phyloP scores from a whole-genome alignment of 2,113 vertebrate genomes.

The Paralichthys olivaceus region DNA sequence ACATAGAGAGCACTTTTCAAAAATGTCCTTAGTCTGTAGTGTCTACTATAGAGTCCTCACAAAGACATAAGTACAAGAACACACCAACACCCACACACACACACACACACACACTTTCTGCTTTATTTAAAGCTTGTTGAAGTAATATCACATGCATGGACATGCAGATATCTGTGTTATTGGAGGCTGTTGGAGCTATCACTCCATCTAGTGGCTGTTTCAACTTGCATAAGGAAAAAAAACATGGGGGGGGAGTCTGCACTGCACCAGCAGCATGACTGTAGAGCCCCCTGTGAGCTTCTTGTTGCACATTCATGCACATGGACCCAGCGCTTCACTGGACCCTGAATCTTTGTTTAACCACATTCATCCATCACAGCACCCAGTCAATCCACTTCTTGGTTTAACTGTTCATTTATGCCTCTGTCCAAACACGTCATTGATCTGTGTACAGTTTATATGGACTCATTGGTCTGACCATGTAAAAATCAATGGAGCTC shows the following conservation, averaged over 20 bases:
- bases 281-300: slow-evolving; percentile 8
- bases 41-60: no score
- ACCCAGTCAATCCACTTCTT: slow-evolving; percentile 22
- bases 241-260: slow-evolving; percentile 22
- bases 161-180: slow-evolving; percentile 15
- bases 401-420: slow-evolving; percentile 29
- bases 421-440: slow-evolving; percentile 45
- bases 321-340: background rate
- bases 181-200: slow-evolving; percentile 51
- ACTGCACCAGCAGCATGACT: slow-evolving; percentile 28
- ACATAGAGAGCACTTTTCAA: no score
- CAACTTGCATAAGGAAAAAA: background rate
- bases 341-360: slow-evolving; percentile 31
- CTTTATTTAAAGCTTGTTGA: slow-evolving; percentile 34
- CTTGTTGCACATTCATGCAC: slow-evolving; percentile 13
- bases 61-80: no score
- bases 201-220: slow-evolving; percentile 72
- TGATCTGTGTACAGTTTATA: slow-evolving; percentile 49
- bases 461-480: slow-evolving; percentile 18
- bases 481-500: slow-evolving; percentile 61
- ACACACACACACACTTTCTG: slow-evolving; percentile 1
- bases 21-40: no score
- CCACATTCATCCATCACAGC: slow-evolving; percentile 14
- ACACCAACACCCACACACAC: background rate
- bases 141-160: slow-evolving; percentile 2